Evolutionary conservation across 2,113 vertebrate genomes (phyloP).

Genomic region (Macrotis lagotis): DNA sequence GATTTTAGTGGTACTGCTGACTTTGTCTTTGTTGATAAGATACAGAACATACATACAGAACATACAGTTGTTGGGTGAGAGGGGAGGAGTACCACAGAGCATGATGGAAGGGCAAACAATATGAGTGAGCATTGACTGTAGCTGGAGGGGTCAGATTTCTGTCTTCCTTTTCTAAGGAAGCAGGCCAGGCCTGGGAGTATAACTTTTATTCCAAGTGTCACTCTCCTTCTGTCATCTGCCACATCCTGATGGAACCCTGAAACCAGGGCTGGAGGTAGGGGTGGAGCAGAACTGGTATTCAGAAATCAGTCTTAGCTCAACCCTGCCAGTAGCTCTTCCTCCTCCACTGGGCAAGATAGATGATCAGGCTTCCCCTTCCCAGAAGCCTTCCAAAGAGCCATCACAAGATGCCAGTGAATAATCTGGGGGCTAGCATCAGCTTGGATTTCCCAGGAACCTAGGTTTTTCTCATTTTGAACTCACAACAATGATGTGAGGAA

Average conservation of each 20-base stretch:
- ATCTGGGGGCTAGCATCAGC: not conserved
- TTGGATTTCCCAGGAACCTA: not conserved
- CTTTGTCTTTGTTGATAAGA: not conserved
- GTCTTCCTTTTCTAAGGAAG: not conserved
- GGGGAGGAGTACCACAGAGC: not conserved
- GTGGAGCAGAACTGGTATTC: not conserved
- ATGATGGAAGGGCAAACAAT: not conserved
- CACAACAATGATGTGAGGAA: not conserved
- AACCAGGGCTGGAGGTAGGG: not conserved
- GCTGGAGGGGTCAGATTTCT: not conserved
- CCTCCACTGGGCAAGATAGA: not conserved
- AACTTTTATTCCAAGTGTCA: not conserved
- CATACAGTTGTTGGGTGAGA: not conserved
- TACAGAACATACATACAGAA: not conserved
- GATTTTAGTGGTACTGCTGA: not conserved
- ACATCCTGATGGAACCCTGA: not conserved
- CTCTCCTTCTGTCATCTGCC: not conserved
- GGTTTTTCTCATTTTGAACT: not conserved
- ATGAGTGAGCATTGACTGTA: not conserved
- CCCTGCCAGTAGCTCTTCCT: not conserved
- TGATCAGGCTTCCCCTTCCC: not conserved
- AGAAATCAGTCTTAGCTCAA: not conserved
- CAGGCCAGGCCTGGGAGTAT: not conserved
- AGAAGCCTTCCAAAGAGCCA: not conserved
- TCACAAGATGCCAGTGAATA: not conserved